Conservation (phyloP, 1,140 invertebrate genomes). For the Drosophila ironensis region DNA sequence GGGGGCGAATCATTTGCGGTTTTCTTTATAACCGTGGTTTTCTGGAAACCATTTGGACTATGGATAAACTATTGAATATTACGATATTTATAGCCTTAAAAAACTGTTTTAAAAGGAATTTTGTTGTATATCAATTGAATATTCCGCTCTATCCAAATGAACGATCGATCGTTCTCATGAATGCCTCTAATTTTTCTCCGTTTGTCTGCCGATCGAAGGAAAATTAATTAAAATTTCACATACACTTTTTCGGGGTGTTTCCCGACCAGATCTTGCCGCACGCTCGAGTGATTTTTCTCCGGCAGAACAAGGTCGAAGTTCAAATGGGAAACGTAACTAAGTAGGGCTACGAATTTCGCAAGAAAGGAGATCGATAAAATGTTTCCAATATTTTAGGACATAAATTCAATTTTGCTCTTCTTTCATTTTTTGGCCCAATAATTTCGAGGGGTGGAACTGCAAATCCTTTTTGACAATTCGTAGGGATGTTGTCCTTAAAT, state of each 20-base stretch:
- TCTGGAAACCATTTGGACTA: too few species aligned
- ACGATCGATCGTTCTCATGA: conserved; percentile 19
- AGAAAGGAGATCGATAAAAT: conserved; percentile 56
- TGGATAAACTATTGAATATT: too few species aligned
- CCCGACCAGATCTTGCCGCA: conserved; percentile 20
- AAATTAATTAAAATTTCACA: conserved; percentile 60
- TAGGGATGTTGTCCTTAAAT: conserved; percentile 50
- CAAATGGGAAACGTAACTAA: conserved; percentile 34
- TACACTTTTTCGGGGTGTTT: conserved; percentile 48
- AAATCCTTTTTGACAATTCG: conserved; percentile 20
- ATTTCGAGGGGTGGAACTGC: conserved; percentile 34
- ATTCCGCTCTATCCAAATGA: too few species aligned
- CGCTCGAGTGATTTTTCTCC: conserved; percentile 61
- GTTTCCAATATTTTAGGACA: conserved; percentile 36
- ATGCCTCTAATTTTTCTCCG: conserved; percentile 9
- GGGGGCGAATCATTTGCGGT: conserved; percentile 7
- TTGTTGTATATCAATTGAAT: too few species aligned
- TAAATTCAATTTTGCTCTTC: conserved; percentile 33
- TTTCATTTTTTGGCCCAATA: conserved; percentile 23
- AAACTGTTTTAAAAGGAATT: too few species aligned
- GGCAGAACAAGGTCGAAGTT: conserved; percentile 50
- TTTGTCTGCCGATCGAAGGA: not conserved
- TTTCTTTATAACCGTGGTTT: too few species aligned
- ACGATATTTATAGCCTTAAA: too few species aligned
- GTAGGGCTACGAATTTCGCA: conserved; percentile 35